phyloP scores from a whole-genome alignment of 2,113 vertebrate genomes.

The Cisticola juncidis region DNA sequence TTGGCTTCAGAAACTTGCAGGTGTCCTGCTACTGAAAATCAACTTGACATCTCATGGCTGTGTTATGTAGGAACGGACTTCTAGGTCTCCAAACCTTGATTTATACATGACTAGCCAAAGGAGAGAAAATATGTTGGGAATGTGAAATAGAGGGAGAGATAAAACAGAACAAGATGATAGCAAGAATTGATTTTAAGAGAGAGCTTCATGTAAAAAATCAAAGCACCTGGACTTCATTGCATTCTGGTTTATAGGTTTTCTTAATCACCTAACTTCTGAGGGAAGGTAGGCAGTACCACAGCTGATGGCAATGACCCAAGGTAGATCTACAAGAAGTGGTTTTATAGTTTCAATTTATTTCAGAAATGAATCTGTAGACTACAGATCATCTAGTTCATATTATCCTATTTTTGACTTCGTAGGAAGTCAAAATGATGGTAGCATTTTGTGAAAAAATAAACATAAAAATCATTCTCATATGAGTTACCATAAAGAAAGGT shows the following conservation, averaged over 20 bases:
- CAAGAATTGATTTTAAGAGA: background rate
- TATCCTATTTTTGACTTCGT: background rate
- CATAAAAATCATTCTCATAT: background rate
- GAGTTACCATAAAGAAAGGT: background rate
- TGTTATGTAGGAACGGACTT: background rate
- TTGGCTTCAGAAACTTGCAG: background rate
- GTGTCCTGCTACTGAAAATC: background rate
- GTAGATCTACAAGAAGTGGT: background rate
- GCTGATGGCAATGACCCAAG: background rate
- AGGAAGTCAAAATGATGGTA: background rate
- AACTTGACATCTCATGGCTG: background rate
- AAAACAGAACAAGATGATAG: background rate
- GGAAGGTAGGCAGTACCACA: background rate
- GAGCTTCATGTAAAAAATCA: background rate
- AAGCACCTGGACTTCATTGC: background rate
- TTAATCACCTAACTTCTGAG: background rate
- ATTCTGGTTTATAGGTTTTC: background rate
- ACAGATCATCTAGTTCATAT: background rate
- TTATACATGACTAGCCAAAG: background rate
- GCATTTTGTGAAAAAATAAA: background rate
- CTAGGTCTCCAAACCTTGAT: background rate
- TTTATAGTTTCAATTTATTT: slow-evolving; percentile 28
- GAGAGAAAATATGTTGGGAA: background rate
- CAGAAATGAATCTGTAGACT: background rate
- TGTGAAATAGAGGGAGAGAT: background rate